A percentile compares a stretch with the other conserved stretches of the same genome.
Conservation (phyloP, 1,140 invertebrate species). For the Tetraneura akinire region DNA sequence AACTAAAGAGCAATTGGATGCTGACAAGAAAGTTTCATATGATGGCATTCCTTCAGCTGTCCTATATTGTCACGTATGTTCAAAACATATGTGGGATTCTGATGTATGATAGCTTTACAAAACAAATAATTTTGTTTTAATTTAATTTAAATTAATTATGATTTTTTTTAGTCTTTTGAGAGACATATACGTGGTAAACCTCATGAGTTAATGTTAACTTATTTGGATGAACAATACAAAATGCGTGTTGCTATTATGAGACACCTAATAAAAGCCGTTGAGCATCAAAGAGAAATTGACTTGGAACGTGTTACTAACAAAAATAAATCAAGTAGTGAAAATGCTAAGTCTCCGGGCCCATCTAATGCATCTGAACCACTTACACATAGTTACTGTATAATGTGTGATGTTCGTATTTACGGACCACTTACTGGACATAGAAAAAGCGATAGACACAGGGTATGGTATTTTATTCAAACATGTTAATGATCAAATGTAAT, state of each 20-base stretch:
- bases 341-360: not conserved
- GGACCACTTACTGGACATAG: slow-evolving; percentile 76
- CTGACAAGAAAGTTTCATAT: slow-evolving; percentile 33
- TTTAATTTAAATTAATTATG: not conserved
- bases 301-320: slow-evolving; percentile 44
- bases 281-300: slow-evolving; percentile 51
- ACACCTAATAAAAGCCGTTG: slow-evolving; percentile 54
- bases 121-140: not conserved
- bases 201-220: slow-evolving; percentile 55
- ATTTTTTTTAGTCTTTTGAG: slow-evolving; percentile 55
- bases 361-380: slow-evolving; percentile 22
- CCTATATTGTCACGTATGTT: slow-evolving; percentile 72
- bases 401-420: slow-evolving; percentile 79
- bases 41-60: slow-evolving; percentile 66
- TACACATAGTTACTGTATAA: slow-evolving; percentile 70
- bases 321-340: slow-evolving; percentile 3
- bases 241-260: slow-evolving; percentile 55
- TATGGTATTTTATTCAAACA: slow-evolving; percentile 19
- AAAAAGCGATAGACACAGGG: slow-evolving; percentile 72
- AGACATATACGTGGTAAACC: slow-evolving; percentile 55
- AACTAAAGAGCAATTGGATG: slow-evolving; percentile 43
- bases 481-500: not conserved
- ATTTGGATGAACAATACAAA: slow-evolving; percentile 55
- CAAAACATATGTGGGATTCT: slow-evolving; percentile 81
- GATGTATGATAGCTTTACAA: slow-evolving; percentile 57